Conservation (phyloP, 2,113 vertebrate species). For the Lampris incognitus region DNA sequence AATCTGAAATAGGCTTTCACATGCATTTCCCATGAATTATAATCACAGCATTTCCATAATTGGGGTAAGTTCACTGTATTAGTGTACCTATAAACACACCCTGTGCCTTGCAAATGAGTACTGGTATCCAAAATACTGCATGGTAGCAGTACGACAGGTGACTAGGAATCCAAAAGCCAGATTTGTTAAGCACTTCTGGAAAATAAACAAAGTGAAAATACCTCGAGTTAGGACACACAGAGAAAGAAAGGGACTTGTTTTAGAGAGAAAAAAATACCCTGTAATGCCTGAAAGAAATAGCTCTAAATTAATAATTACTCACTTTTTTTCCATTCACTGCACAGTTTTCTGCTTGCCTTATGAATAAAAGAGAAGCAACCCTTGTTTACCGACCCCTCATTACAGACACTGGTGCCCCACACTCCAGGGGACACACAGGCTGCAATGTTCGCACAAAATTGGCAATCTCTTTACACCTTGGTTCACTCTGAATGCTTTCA, state of each 20-base stretch:
- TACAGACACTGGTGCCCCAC: conserved; percentile 56
- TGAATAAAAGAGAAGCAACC: conserved; percentile 87
- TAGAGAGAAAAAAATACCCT: conserved; percentile 54
- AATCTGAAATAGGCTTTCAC: no score
- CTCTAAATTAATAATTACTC: conserved; percentile 88
- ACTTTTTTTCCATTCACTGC: conserved; percentile 79
- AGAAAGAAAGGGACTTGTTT: conserved; percentile 47
- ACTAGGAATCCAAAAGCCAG: no score
- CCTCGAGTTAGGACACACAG: background rate
- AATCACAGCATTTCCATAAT: no score
- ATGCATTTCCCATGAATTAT: no score
- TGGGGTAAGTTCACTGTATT: no score
- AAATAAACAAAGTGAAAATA: background rate
- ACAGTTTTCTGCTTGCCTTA: conserved; percentile 83
- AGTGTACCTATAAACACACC: no score
- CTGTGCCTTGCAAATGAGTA: no score
- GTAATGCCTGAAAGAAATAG: conserved; percentile 74
- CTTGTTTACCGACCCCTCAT: conserved; percentile 83
- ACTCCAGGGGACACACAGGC: conserved; percentile 24
- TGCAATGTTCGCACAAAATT: background rate
- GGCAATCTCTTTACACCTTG: background rate
- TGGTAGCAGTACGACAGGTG: no score
- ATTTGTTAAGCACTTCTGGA: background rate
- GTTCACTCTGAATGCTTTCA: background rate
- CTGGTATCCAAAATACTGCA: background rate